phyloP scores from a whole-genome alignment of 2,888 invertebrate genomes.

The Zaprionus obscuricornis region DNA sequence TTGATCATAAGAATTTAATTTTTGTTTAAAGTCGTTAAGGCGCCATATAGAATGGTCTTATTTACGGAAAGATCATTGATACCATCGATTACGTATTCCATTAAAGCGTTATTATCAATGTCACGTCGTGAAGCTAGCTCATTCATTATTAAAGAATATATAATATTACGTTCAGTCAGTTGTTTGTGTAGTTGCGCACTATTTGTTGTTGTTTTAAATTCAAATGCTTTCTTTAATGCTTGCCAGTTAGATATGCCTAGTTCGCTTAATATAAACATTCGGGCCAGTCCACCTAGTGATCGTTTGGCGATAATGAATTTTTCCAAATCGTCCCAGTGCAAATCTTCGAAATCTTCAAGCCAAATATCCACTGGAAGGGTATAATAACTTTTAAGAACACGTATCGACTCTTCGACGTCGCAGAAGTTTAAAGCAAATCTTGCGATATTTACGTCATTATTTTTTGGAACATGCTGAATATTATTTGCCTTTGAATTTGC shows the following conservation, averaged over 20 bases:
- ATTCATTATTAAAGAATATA: neutral
- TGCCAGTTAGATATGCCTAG: neutral
- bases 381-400: neutral
- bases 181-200: neutral
- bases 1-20: too few relatives aligned
- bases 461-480: too few relatives aligned
- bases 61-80: too few relatives aligned
- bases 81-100: too few relatives aligned
- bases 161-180: neutral
- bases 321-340: neutral
- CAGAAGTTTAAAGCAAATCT: neutral
- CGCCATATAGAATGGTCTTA: too few relatives aligned
- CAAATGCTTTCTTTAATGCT: neutral
- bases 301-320: conserved; percentile 1
- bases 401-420: neutral
- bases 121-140: neutral
- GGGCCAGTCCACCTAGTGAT: neutral
- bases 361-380: neutral
- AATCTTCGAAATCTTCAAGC: neutral
- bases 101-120: neutral
- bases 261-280: neutral
- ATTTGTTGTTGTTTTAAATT: neutral
- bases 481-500: too few relatives aligned
- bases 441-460: too few relatives aligned
- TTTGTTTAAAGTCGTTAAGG: too few relatives aligned